phyloP scores from a whole-genome alignment of 2,888 invertebrate genomes.

The Acrobasis consociella region DNA sequence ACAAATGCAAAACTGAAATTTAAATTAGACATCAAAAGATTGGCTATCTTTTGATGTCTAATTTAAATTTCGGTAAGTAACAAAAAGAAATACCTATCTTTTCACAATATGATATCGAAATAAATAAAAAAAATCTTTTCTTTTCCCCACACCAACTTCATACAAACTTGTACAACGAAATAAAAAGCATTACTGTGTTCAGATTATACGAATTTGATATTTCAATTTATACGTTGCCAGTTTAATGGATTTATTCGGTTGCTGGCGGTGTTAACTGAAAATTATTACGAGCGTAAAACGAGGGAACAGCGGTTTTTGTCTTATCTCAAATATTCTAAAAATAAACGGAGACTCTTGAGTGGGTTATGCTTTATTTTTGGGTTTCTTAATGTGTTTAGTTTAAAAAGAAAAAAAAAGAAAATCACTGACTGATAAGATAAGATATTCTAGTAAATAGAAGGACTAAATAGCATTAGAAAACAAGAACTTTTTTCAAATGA shows the following conservation, averaged over 20 bases:
- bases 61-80: too few relatives aligned
- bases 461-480: too few relatives aligned
- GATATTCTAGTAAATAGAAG: too few relatives aligned
- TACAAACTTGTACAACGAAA: conserved; percentile 39
- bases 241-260: conserved; percentile 63
- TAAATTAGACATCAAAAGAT: too few relatives aligned
- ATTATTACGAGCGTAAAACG: conserved; percentile 40
- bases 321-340: conserved; percentile 31
- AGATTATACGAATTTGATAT: conserved; percentile 60
- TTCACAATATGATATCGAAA: too few relatives aligned
- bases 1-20: too few relatives aligned
- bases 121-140: too few relatives aligned
- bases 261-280: conserved; percentile 52
- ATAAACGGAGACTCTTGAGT: conserved; percentile 1
- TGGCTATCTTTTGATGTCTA: too few relatives aligned
- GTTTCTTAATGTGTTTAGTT: not conserved
- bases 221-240: conserved; percentile 56
- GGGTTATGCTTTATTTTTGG: not conserved
- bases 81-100: too few relatives aligned
- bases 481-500: too few relatives aligned
- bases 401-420: too few relatives aligned
- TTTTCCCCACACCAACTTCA: conserved; percentile 2
- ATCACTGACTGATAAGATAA: too few relatives aligned
- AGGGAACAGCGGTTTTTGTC: conserved; percentile 37
- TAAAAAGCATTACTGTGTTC: conserved; percentile 68